A percentile compares a stretch with the other conserved stretches of the same genome.
These are phyloP conservation scores for Drosophila sulfurigaster DNA, from an alignment of 1,140 invertebrate genomes.

Conservation along the genomic window DNA sequence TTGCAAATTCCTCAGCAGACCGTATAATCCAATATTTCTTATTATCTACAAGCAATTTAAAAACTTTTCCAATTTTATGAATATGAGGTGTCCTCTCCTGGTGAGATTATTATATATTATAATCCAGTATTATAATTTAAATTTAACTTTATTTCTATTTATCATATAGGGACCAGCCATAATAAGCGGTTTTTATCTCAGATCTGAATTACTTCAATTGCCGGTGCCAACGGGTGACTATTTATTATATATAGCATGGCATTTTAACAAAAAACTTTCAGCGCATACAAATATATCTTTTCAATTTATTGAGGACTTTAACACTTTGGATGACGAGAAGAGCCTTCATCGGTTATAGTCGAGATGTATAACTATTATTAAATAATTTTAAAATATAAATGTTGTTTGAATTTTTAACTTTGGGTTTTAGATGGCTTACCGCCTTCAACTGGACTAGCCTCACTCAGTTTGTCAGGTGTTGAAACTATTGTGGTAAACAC, in stretches of 20 bases:
- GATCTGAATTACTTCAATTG: not conserved
- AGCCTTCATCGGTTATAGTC: not conserved
- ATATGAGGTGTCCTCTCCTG: not conserved
- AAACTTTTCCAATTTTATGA: not conserved
- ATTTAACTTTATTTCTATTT: not conserved
- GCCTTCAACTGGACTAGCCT: no score
- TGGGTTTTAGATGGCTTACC: no score
- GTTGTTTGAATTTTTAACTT: no score
- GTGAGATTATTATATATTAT: not conserved
- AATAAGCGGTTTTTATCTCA: not conserved
- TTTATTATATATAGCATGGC: not conserved
- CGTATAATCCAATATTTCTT: not conserved
- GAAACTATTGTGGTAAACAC: no score
- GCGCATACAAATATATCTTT: not conserved
- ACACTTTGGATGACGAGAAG: not conserved
- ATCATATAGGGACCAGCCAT: not conserved
- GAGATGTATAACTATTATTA: not conserved
- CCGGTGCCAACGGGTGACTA: not conserved
- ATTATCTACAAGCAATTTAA: not conserved
- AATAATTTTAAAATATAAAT: no score
- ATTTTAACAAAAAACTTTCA: not conserved
- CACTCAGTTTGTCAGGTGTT: no score
- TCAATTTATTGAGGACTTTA: not conserved
- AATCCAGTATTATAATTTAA: not conserved
- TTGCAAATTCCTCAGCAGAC: not conserved